Base-by-base conservation (phyloP, 2,888 invertebrate genomes). In the Amiota communis region DNA sequence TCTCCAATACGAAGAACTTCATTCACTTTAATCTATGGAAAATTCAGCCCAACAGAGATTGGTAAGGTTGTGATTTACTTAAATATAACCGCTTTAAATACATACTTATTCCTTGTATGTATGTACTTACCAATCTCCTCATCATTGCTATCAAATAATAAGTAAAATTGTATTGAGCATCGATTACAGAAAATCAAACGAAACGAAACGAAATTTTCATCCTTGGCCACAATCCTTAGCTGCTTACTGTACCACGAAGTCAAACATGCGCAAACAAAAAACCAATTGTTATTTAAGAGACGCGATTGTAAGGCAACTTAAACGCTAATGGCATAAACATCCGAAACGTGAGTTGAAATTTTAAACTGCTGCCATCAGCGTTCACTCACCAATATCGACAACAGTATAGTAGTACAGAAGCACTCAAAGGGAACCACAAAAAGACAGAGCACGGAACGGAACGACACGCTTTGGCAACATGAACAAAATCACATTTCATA, bases 291-390 rank as follows among this genome's bases (percentile, higher is more conserved):
- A 83, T 83, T 84, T 84, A 84, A 82, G 81, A 79, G 80, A 77
- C 80, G 81, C 84, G 78, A 77, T 81, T 82, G 85, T 82, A 84
- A 84, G 86, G 85, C 84, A 87, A 85, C 88, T 87, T 87, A 87
- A 83, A 85, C 87, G 88, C 87, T 88, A 87, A 87, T 87, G 88
- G 88, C 87, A 87, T 85, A 87, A 88, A 88, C 88, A 87, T 87
- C 87, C 86, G 83, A 80, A 79, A 87, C 87, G 88, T 88, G 87
- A 85, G 83, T 76, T 68, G 74, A 81, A 87, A 87, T 88, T 77
- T 73, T 80, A 77, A 83, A 83, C 36, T 36, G 36, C 83, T 51
- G 51, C 15, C 17, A 64, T 36, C 36, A 36, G 36, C 36, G 74
- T 77, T 76, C 71, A 72, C 73, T 36, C 36, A 36, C 36, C 8